Conservation (phyloP, 2,113 vertebrate species). For the Corythornis madagascariensis region DNA sequence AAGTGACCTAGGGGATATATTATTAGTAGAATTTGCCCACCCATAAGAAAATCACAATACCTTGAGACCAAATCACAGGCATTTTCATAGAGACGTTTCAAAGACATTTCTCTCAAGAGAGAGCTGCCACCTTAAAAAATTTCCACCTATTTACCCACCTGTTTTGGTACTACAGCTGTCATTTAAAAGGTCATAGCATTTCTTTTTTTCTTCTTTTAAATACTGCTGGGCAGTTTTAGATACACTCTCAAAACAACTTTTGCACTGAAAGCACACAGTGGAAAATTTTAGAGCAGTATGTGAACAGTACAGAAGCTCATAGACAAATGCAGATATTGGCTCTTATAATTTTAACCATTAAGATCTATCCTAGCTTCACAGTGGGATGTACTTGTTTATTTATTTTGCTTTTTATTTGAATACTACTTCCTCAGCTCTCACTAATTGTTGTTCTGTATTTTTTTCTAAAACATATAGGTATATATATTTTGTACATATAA, state of each 20-base stretch:
- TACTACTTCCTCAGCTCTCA: not conserved
- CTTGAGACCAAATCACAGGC: not conserved
- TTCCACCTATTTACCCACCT: not conserved
- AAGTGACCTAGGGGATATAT: not conserved
- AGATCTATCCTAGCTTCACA: not conserved
- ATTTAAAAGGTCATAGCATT: constrained; percentile 19
- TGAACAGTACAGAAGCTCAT: not conserved
- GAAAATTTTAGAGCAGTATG: not conserved
- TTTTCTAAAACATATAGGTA: not conserved
- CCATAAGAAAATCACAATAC: not conserved
- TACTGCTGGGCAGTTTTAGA: not conserved
- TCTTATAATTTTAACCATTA: not conserved
- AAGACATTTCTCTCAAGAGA: not conserved
- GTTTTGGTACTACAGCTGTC: not conserved
- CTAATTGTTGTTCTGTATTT: not conserved
- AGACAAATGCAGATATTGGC: not conserved
- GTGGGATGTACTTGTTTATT: not conserved
- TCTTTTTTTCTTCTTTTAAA: not conserved
- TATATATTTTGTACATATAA: not conserved
- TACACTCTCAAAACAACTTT: not conserved
- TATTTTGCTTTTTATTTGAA: not conserved
- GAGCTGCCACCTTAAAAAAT: constrained; percentile 20
- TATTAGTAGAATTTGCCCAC: not conserved
- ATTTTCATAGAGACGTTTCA: not conserved
- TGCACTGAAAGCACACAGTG: not conserved